A percentile compares a stretch with the other conserved stretches of the same genome.
phyloP scores from a whole-genome alignment of 2,888 invertebrate genomes.

The Tetanocera ferruginea region DNA sequence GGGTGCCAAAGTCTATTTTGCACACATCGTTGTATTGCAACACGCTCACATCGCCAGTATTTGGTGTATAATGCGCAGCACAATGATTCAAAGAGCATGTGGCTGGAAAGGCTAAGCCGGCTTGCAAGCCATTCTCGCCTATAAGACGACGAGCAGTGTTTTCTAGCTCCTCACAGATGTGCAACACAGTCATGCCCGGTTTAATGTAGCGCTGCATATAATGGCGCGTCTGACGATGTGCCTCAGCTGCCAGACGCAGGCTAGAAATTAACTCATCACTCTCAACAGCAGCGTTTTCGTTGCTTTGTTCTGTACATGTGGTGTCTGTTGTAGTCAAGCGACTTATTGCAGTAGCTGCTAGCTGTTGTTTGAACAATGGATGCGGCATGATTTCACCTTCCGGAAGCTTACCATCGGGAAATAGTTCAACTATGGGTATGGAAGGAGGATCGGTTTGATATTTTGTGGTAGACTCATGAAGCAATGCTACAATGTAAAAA shows the following conservation, averaged over 20 bases:
- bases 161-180: conserved; percentile 97
- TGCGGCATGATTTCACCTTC: conserved; percentile 92
- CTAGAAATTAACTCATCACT: conserved; percentile 69
- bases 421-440: conserved; percentile 88
- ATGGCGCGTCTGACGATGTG: conserved; percentile 87
- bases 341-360: conserved; percentile 87
- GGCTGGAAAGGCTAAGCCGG: conserved; percentile 96
- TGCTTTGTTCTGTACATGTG: conserved; percentile 88
- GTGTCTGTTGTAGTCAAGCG: conserved; percentile 90
- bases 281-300: conserved; percentile 94
- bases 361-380: conserved; percentile 72
- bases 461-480: conserved; percentile 43
- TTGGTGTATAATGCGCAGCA: conserved; percentile 99
- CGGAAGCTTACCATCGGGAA: conserved; percentile 87
- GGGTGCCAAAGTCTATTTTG: conserved; percentile 99
- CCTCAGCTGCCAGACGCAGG: conserved; percentile 96
- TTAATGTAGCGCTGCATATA: conserved; percentile 92
- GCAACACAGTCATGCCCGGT: conserved; percentile 99
- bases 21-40: conserved; percentile 96
- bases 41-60: conserved; percentile 96
- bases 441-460: conserved; percentile 87
- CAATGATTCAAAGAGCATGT: conserved; percentile 99
- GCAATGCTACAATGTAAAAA: neutral
- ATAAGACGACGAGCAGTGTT: conserved; percentile 91
- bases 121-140: conserved; percentile 93